Evolutionary conservation across 2,797 vertebrate genomes (phyloP).

Genomic region (Sebastes minor): DNA sequence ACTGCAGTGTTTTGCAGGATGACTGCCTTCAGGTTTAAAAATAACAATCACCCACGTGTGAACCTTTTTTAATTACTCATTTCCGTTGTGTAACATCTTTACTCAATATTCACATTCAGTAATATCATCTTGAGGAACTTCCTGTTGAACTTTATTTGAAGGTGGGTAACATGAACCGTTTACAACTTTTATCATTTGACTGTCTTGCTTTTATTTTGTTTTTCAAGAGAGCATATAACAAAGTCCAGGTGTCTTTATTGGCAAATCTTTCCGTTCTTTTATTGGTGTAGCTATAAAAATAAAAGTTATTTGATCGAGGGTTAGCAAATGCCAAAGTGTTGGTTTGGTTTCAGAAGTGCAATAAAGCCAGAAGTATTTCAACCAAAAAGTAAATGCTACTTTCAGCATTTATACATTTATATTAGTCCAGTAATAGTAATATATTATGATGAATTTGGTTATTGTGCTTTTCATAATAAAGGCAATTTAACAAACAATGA

Average conservation of each 20-base stretch:
- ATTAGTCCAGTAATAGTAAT: neutral
- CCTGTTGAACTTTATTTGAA: neutral
- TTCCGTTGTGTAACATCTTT: neutral
- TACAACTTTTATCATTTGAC: neutral
- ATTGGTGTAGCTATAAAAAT: neutral
- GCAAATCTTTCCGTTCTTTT: neutral
- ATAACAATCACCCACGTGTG: neutral
- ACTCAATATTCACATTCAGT: neutral
- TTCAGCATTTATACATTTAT: neutral
- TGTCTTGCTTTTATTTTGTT: neutral
- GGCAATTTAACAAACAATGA: neutral
- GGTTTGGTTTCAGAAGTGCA: neutral
- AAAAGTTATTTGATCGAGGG: neutral
- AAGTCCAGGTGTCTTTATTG: neutral
- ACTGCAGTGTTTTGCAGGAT: conserved; percentile 1
- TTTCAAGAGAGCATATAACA: neutral
- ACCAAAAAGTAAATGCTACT: neutral
- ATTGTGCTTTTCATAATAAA: neutral
- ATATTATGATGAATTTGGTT: neutral
- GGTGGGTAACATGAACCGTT: neutral
- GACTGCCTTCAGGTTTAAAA: conserved; percentile 20
- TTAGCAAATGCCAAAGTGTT: neutral
- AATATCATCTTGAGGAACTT: neutral
- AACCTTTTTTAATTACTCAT: neutral
- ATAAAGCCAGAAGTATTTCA: neutral